phyloP scores from a whole-genome alignment of 2,797 vertebrate species.

The Epinephelus awoara region DNA sequence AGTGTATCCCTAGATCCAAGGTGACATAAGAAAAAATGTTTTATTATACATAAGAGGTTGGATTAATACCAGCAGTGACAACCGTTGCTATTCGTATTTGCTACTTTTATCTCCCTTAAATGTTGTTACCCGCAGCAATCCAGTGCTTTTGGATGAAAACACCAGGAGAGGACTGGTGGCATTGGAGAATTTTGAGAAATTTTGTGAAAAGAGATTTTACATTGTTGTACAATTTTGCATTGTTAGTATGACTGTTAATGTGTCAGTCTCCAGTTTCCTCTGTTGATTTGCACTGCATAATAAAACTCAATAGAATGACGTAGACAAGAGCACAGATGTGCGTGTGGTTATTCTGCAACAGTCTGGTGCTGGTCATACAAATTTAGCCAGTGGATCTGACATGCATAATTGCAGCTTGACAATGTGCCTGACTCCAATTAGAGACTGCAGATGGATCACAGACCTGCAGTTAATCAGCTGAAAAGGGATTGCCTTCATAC shows the following conservation, averaged over 20 bases:
- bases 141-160: conserved; percentile 2
- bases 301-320: not conserved
- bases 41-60: not conserved
- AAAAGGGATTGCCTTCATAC: conserved; percentile 4
- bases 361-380: not conserved
- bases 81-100: not conserved
- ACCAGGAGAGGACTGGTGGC: not conserved
- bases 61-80: not conserved
- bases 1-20: not conserved
- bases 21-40: not conserved
- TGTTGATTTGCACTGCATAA: not conserved
- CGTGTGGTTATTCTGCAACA: conserved; percentile 1
- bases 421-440: conserved; percentile 35
- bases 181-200: not conserved
- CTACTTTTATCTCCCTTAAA: not conserved
- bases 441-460: conserved; percentile 34
- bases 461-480: conserved; percentile 26
- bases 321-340: not conserved
- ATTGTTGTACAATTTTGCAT: not conserved
- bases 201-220: not conserved
- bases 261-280: not conserved
- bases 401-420: conserved; percentile 39
- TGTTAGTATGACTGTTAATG: not conserved
- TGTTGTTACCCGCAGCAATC: not conserved
- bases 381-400: not conserved